Conservation (phyloP, 2,888 invertebrate species). For the Andricus quercusramuli region DNA sequence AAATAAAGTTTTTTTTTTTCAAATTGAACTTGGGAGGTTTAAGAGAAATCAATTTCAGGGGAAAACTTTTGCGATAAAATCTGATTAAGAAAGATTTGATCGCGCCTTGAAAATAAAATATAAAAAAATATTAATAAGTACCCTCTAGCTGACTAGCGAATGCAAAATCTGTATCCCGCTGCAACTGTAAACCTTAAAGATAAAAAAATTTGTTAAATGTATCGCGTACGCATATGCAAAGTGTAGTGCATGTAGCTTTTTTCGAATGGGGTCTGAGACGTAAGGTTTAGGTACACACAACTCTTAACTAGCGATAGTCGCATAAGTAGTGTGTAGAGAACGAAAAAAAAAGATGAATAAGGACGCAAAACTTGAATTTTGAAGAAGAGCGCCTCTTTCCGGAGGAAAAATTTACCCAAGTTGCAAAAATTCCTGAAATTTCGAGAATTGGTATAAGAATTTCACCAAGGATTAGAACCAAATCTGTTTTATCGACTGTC, state of each 20-base stretch:
- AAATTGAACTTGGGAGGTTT: neutral
- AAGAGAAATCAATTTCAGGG: neutral
- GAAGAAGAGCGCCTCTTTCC: neutral
- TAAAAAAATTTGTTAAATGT: conserved; percentile 43
- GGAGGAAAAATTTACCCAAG: neutral
- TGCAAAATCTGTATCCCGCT: conserved; percentile 35
- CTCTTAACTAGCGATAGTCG: conserved; percentile 37
- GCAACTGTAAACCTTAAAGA: conserved; percentile 34
- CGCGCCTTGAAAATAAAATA: conserved; percentile 3
- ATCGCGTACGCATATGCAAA: conserved; percentile 56
- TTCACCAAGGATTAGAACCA: too few relatives aligned
- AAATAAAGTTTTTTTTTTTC: neutral
- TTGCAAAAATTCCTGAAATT: neutral
- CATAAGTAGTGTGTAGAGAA: conserved; percentile 36
- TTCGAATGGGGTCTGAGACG: conserved; percentile 58
- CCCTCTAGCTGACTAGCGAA: conserved; percentile 26
- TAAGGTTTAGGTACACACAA: conserved; percentile 48
- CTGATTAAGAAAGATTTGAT: conserved; percentile 13
- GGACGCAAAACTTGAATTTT: conserved; percentile 35
- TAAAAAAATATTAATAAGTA: conserved; percentile 30
- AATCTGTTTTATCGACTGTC: neutral
- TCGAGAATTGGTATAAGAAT: too few relatives aligned
- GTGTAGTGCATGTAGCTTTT: conserved; percentile 57
- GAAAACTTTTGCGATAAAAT: neutral
- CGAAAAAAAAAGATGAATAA: conserved; percentile 10